Base-by-base conservation (phyloP, 2,888 invertebrate species). In the Sinohyriopsis cumingii region DNA sequence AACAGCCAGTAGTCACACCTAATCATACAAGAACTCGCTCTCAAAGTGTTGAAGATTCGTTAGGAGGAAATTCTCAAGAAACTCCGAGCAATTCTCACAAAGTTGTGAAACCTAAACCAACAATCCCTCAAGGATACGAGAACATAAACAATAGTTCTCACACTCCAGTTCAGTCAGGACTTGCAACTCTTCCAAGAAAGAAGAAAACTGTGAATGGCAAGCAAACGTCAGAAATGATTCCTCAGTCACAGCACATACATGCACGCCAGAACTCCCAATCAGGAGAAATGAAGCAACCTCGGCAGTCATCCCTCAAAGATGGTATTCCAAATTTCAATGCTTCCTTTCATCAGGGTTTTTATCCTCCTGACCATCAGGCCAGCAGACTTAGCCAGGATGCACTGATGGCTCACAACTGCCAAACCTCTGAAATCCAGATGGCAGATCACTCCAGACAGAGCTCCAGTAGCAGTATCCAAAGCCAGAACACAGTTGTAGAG, bases 141-240 rank as follows among this genome's bases (percentile, higher is more conserved):
- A 78, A 82, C 64, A 71, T 74, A 22, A 28, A 72, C 7, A 73
- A 71, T 22, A 62, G 75, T 28, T 68, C 78, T 18, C 85, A 85
- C 72, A 80, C 83, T 5, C 82, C 87, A 12, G 84, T 87, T 20
- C 84, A 87, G 66, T 86, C 84, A 45, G 86, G 86, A 19, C 73
- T 86, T 9, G 86, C 86, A 54, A 87, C 87, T 19, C 77, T 87
- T 53, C 86, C 86, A 20, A 75, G 86, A 57, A 82, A 82, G 33
- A 86, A 84, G 71, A 83, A 84, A 66, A 63, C 71, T 24, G 62
- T 59, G 65, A 72, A 67, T 69, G 59, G 20, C 59, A 59, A 57
- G 45, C 45, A 45, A 45, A 55, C 59, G 55, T 55, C 63, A 69
- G 54, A 25, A 60, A 12, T 33, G 55, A 63, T 59, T 60, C 69